Evolutionary conservation across 2,797 vertebrate genomes (phyloP).

Genomic region (Crypturellus tataupa): DNA sequence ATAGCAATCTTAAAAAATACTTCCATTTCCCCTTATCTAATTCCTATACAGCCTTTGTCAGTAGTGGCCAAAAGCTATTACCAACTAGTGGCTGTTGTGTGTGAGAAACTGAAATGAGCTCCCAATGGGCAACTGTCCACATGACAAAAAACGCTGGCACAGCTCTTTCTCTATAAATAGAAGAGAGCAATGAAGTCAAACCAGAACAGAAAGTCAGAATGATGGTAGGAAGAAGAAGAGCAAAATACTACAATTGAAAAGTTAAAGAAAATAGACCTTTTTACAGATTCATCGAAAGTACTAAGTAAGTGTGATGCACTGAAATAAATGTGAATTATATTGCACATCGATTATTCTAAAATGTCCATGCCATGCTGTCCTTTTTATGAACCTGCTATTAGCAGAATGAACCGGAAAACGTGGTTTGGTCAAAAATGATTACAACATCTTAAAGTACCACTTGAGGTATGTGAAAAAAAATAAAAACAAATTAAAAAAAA

Average conservation of each 20-base stretch:
- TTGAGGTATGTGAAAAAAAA: background rate
- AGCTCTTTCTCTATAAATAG: background rate
- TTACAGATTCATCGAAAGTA: background rate
- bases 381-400: background rate
- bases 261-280: background rate
- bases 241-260: slow-evolving; percentile 8
- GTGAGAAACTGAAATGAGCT: background rate
- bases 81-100: background rate
- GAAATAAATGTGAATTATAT: background rate
- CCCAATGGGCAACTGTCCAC: background rate
- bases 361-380: background rate
- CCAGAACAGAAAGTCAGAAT: background rate
- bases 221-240: background rate
- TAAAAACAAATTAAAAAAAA: background rate
- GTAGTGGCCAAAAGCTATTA: background rate
- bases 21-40: background rate
- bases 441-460: background rate
- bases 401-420: background rate
- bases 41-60: background rate
- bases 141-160: background rate
- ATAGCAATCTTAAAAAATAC: background rate
- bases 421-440: background rate
- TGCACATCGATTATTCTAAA: background rate
- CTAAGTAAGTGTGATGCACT: background rate
- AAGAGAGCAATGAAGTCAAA: background rate